Evolutionary conservation across 1,140 invertebrate species (phyloP), one percentile per base, ranked within the genome.

Genomic region (Heliothis virescens): DNA sequence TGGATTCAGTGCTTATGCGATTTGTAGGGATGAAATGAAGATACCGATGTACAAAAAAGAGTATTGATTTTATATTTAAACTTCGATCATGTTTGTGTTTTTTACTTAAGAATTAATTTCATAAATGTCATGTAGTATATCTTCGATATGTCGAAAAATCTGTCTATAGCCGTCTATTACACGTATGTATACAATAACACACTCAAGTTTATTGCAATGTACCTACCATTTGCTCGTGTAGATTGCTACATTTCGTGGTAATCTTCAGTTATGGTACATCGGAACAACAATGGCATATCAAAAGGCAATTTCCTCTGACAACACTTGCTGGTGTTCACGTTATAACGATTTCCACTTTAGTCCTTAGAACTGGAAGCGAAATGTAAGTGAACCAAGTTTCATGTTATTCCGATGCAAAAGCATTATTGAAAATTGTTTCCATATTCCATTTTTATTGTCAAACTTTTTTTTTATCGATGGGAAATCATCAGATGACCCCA

Each of bases 251-350:
- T 65, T 18, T n/a, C 16, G 34, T 9, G 41, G 62, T 76, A 76
- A 76, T 65, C 59, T 76, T 63, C 74, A 26, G 47, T 65, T 41
- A 65, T 21, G 65, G 65, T 65, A 41, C 34, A 53, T 76, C 13
- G 47, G 16, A 63, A 63, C 74, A 76, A 76, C 60, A 65, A 76
- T 76, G 48, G 74, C 11, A 53, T 76, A 76, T 76, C 74, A 63
- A 76, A 76, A 76, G 60, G 47, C 60, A 63, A 76, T 76, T 76
- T 76, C 59, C 60, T 41, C 59, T 65, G 60, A 53, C 48, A 76
- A 65, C 74, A 76, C 60, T 76, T 76, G 59, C 52, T 75, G 18
- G 74, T 53, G 60, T 76, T 76, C 59, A 76, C 74, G 52, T 65
- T 75, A 65, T 76, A 76, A 63, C 74, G 60, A 76, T 63, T 50